phyloP scores from a whole-genome alignment of 2,888 invertebrate species.

The Emmelina monodactyla region DNA sequence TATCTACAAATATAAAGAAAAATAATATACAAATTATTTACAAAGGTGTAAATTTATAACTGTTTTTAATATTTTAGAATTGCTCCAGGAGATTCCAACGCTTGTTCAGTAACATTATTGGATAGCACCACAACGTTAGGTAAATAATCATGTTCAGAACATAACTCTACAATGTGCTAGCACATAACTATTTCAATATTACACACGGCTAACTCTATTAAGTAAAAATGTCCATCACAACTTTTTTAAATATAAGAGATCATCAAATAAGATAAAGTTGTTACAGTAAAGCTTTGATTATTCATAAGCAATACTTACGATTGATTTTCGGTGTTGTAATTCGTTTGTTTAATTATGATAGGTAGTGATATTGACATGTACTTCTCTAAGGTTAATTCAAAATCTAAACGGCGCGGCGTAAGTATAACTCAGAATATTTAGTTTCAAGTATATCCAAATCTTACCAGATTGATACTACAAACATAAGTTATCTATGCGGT shows the following conservation, averaged over 20 bases:
- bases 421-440: constrained; percentile 26
- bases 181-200: constrained; percentile 36
- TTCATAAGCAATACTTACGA: constrained; percentile 39
- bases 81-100: constrained; percentile 29
- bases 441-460: constrained; percentile 24
- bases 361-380: too few species aligned
- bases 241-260: constrained; percentile 63
- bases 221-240: constrained; percentile 65
- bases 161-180: constrained; percentile 39
- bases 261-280: constrained; percentile 58
- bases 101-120: constrained; percentile 28
- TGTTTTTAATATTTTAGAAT: constrained; percentile 1
- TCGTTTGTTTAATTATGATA: constrained; percentile 31
- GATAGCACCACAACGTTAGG: constrained; percentile 37
- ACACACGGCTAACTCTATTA: constrained; percentile 55
- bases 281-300: constrained; percentile 53
- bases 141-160: constrained; percentile 20
- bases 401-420: constrained; percentile 20
- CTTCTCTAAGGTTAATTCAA: too few species aligned
- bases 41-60: constrained; percentile 22
- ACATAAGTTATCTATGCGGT: not conserved
- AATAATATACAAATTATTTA: constrained; percentile 30
- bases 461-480: constrained; percentile 15
- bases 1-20: constrained; percentile 2
- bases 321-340: constrained; percentile 25